phyloP scores from a whole-genome alignment of 2,797 vertebrate genomes.

The Pseudomugil tenellus region DNA sequence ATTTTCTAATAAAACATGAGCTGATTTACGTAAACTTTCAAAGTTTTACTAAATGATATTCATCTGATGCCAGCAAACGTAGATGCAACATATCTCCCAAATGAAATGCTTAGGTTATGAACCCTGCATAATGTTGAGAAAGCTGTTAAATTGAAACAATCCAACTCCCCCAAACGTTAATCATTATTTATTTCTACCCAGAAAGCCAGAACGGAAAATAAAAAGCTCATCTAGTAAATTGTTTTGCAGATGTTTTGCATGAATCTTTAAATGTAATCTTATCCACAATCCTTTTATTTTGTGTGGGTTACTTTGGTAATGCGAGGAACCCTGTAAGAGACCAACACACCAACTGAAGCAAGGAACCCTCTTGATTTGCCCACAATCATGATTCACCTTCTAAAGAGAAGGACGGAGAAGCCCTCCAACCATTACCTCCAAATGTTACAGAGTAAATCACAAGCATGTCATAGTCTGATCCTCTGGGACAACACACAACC shows the following conservation, averaged over 20 bases:
- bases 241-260: conserved; percentile 27
- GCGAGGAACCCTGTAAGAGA: conserved; percentile 25
- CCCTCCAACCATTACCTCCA: conserved; percentile 70
- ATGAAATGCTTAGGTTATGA: no score
- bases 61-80: no score
- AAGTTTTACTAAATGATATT: no score
- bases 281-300: conserved; percentile 18
- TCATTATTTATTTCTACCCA: conserved; percentile 10
- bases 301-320: conserved; percentile 35
- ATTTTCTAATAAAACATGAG: no score
- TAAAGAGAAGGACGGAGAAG: conserved; percentile 64
- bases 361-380: conserved; percentile 46
- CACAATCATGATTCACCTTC: conserved; percentile 62
- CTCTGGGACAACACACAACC: conserved; percentile 69
- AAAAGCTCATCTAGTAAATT: conserved; percentile 25
- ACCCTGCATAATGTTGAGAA: background rate
- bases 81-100: no score
- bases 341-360: conserved; percentile 40
- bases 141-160: background rate
- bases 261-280: no score
- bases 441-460: conserved; percentile 78
- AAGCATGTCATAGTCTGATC: conserved; percentile 71
- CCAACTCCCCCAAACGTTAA: conserved; percentile 23
- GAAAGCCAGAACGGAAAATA: conserved; percentile 14
- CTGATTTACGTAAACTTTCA: no score